Percentiles rank a stretch among this genome's conserved stretches.
These are phyloP conservation scores for Chrysodeixis includens DNA, from an alignment of 2,888 invertebrate genomes.

Conservation along the genomic window DNA sequence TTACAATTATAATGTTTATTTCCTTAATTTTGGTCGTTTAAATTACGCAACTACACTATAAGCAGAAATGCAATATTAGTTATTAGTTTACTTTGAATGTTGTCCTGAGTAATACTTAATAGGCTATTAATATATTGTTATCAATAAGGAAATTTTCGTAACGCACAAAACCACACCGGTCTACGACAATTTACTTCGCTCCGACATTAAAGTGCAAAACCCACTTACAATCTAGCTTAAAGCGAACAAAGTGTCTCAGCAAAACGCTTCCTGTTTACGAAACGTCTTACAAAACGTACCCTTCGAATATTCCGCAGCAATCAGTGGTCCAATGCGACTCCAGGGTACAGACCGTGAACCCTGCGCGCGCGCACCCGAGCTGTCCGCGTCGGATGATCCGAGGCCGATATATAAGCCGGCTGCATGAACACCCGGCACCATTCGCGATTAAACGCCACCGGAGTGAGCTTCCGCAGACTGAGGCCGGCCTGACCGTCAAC, in stretches of 20 bases:
- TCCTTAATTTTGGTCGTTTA: not conserved
- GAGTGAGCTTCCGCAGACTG: constrained; percentile 82
- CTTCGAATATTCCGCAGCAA: constrained; percentile 73
- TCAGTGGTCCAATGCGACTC: constrained; percentile 75
- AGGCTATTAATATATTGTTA: constrained; percentile 37
- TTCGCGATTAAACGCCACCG: constrained; percentile 84
- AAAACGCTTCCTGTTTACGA: constrained; percentile 73
- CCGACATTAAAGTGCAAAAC: constrained; percentile 56
- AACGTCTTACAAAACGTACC: constrained; percentile 68
- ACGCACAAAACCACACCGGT: constrained; percentile 42
- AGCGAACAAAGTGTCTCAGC: constrained; percentile 60
- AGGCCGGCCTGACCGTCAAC: constrained; percentile 82
- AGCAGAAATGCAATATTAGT: not conserved
- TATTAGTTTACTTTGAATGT: constrained; percentile 9
- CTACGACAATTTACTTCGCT: constrained; percentile 51
- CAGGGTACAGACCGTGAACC: constrained; percentile 87
- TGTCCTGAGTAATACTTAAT: constrained; percentile 14
- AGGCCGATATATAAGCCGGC: constrained; percentile 87
- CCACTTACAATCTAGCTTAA: constrained; percentile 57
- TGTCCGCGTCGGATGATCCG: constrained; percentile 84
- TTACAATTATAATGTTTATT: not conserved
- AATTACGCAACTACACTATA: not conserved
- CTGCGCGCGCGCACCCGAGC: constrained; percentile 77
- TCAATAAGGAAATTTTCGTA: constrained; percentile 51
- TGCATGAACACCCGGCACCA: constrained; percentile 83